Percentiles rank a stretch among this genome's conserved stretches.
Evolutionary conservation across 2,888 invertebrate species (phyloP).

Genomic region (Megaustenia siamemsis): DNA sequence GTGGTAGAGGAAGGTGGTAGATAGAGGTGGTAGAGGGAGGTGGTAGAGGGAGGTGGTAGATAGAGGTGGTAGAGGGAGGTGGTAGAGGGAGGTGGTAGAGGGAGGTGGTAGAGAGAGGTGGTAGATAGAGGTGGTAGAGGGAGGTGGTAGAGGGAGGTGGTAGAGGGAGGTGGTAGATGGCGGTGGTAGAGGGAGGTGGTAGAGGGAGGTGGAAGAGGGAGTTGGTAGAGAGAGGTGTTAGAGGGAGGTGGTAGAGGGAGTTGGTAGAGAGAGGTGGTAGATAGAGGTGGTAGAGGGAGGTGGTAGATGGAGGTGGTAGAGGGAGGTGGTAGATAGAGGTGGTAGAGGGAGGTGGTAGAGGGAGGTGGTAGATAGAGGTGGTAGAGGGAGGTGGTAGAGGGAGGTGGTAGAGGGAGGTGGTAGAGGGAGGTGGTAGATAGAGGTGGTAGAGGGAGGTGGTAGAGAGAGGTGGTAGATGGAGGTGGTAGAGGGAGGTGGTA

Average conservation of each 20-base stretch:
- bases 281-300: background rate
- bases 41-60: background rate
- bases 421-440: background rate
- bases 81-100: background rate
- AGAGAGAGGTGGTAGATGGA: background rate
- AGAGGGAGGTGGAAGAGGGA: background rate
- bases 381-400: background rate
- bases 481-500: background rate
- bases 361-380: background rate
- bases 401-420: background rate
- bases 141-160: background rate
- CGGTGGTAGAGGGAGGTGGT: background rate
- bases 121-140: background rate
- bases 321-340: background rate
- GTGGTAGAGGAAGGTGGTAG: background rate
- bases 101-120: background rate
- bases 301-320: background rate
- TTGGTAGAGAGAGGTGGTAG: background rate
- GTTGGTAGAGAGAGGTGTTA: background rate
- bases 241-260: background rate
- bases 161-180: background rate
- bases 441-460: background rate
- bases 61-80: background rate
- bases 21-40: background rate
- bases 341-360: background rate